Conservation (phyloP, 2,888 invertebrate genomes). For the Aspidapion aeneum region DNA sequence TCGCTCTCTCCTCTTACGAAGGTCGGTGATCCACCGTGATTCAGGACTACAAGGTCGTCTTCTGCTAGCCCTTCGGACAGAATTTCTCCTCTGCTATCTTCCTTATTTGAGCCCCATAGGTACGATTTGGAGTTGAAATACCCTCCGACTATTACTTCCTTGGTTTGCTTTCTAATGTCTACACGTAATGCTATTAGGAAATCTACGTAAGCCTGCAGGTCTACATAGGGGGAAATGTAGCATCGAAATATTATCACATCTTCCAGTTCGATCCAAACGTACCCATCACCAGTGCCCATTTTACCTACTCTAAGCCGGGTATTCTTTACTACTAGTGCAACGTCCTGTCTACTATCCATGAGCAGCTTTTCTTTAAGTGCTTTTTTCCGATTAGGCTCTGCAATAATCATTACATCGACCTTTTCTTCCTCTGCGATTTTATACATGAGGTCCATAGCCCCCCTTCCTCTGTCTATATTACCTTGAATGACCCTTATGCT, state of each 20-base stretch:
- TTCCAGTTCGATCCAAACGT: neutral
- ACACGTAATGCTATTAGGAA: neutral
- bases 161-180: neutral
- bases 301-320: neutral
- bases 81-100: slow-evolving; percentile 8
- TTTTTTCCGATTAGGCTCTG: neutral
- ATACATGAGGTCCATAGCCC: neutral
- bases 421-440: neutral
- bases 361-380: neutral
- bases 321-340: neutral
- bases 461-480: slow-evolving; percentile 7
- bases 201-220: neutral
- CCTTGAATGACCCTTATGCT: slow-evolving; percentile 5
- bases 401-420: neutral
- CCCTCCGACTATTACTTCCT: neutral
- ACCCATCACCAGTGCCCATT: neutral
- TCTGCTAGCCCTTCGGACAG: slow-evolving; percentile 9
- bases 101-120: slow-evolving; percentile 6
- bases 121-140: neutral
- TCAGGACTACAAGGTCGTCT: slow-evolving; percentile 3
- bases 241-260: neutral
- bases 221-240: neutral
- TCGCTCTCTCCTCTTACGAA: slow-evolving; percentile 3
- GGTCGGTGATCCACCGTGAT: slow-evolving; percentile 2
- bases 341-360: neutral